These are phyloP conservation scores for Apeltes quadracus DNA, from an alignment of 2,113 vertebrate species.

Conservation along the genomic window DNA sequence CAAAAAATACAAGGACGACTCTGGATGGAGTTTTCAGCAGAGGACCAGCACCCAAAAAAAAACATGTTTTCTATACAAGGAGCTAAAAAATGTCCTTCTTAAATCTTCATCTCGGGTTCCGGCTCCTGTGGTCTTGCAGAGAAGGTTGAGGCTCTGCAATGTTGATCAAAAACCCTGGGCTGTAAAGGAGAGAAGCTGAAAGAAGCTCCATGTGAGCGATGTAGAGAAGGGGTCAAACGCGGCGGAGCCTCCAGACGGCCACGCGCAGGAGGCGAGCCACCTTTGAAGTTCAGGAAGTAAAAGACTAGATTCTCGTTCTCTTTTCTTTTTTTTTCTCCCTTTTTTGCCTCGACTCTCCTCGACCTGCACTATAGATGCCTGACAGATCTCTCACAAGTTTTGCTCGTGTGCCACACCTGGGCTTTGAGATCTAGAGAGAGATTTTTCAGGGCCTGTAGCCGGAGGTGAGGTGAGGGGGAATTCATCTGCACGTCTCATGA, in stretches of 20 bases:
- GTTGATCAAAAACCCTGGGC: conserved; percentile 63
- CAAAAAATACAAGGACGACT: too few relatives aligned
- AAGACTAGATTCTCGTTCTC: conserved; percentile 64
- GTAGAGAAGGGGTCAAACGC: conserved; percentile 62
- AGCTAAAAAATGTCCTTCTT: conserved; percentile 37
- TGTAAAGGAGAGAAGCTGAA: conserved; percentile 33
- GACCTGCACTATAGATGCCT: conserved; percentile 55
- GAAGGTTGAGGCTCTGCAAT: conserved; percentile 50
- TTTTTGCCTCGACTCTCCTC: conserved; percentile 43
- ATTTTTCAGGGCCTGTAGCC: conserved; percentile 53
- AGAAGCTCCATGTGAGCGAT: conserved; percentile 47
- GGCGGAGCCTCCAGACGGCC: conserved; percentile 72
- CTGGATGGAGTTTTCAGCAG: conserved; percentile 18
- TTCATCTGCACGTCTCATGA: conserved; percentile 69
- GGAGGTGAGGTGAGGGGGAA: conserved; percentile 21
- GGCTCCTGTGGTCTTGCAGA: conserved; percentile 48
- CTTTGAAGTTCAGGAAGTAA: conserved; percentile 84
- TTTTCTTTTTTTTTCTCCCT: conserved; percentile 4
- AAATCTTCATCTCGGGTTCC: conserved; percentile 55
- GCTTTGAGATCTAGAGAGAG: conserved; percentile 78
- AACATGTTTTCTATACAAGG: conserved; percentile 45
- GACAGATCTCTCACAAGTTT: conserved; percentile 78
- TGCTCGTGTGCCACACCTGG: conserved; percentile 61
- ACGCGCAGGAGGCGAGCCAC: conserved; percentile 66
- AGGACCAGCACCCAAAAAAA: not conserved